Evolutionary conservation across 1,140 invertebrate genomes (phyloP).

Genomic region (Bombus vancouverensis): DNA sequence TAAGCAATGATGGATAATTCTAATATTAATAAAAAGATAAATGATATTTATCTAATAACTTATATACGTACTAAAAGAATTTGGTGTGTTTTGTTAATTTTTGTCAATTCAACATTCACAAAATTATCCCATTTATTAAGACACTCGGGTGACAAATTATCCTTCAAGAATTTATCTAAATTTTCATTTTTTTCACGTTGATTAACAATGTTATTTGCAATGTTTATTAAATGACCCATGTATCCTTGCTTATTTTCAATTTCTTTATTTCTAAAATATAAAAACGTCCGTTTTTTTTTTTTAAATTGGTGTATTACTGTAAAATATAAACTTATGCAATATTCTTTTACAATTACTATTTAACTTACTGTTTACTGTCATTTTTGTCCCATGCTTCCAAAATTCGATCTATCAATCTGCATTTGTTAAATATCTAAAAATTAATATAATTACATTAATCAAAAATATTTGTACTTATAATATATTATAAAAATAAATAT

Average conservation of each 20-base stretch:
- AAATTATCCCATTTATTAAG: conserved; percentile 85
- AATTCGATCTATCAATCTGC: conserved; percentile 86
- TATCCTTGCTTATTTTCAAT: conserved; percentile 86
- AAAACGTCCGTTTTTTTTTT: not conserved
- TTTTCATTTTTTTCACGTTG: conserved; percentile 78
- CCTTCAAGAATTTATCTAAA: conserved; percentile 82
- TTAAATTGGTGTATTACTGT: not conserved
- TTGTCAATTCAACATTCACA: conserved; percentile 83
- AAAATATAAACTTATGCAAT: conserved; percentile 13
- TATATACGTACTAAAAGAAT: conserved; percentile 81
- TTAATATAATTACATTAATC: conserved; percentile 50
- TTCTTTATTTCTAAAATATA: conserved; percentile 76
- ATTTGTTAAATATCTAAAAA: conserved; percentile 87
- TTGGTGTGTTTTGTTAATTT: conserved; percentile 86
- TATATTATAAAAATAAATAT: not conserved
- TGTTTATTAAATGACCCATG: conserved; percentile 90
- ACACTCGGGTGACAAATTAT: conserved; percentile 84
- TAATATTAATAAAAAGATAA: conserved; percentile 28
- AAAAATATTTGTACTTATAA: not conserved
- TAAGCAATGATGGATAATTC: not conserved
- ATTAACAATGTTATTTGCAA: conserved; percentile 86
- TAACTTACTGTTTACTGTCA: conserved; percentile 83
- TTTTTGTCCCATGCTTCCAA: conserved; percentile 87
- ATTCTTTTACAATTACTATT: conserved; percentile 38
- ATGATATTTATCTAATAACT: conserved; percentile 26